Conservation (phyloP, 35 echinoderm and acorn worm genomes). For the Ophioderma brevispina region DNA sequence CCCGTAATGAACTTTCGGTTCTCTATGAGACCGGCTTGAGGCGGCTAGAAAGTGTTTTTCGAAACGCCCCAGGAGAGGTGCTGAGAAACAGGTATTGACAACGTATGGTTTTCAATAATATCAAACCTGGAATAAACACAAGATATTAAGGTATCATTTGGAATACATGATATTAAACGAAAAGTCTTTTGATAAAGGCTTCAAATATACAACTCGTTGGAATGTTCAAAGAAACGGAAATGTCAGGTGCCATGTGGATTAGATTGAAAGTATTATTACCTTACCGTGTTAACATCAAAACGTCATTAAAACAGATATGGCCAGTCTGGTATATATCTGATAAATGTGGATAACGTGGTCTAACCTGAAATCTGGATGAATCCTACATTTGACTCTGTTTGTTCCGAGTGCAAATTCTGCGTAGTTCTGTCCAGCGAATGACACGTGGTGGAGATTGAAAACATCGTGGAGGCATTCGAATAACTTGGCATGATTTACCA, state of each 20-base stretch:
- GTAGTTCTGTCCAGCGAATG: constrained; percentile 13
- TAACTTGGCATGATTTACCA: not conserved
- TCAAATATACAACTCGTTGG: no score
- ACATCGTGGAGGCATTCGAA: not conserved
- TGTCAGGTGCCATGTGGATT: no score
- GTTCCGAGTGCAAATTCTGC: not conserved
- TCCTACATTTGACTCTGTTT: not conserved
- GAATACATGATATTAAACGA: no score
- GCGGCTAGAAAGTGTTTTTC: not conserved
- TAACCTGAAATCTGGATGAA: not conserved
- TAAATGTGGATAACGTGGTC: no score
- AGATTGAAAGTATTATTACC: no score
- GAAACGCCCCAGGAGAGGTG: not conserved
- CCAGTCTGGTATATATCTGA: no score
- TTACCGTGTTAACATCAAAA: no score
- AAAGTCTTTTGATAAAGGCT: no score
- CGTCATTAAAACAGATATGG: no score
- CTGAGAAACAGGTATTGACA: not conserved
- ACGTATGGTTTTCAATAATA: not conserved
- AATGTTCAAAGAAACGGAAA: no score
- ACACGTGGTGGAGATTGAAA: not conserved
- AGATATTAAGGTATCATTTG: not conserved
- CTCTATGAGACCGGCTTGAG: not conserved
- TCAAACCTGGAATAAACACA: not conserved
- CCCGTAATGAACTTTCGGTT: not conserved